A percentile compares a stretch with the other conserved stretches of the same genome.
These are phyloP conservation scores for Petrocephalus microphthalmus DNA, from an alignment of 2,113 vertebrate genomes.

Conservation along the genomic window DNA sequence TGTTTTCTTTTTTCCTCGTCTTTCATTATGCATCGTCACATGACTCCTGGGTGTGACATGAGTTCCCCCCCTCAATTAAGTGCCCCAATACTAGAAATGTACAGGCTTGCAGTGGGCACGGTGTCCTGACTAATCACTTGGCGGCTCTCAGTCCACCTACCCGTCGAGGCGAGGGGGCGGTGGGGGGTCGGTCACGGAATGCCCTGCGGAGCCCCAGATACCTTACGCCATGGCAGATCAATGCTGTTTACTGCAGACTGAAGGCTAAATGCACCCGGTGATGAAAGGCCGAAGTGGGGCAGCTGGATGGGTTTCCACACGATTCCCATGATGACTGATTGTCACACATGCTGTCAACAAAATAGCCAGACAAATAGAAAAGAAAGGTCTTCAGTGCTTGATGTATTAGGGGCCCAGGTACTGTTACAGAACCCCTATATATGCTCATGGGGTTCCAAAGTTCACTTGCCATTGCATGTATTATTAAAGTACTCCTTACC, in stretches of 20 bases:
- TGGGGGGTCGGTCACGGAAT: background rate
- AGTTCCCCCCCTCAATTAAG: background rate
- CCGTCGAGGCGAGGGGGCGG: background rate
- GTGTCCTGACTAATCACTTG: background rate
- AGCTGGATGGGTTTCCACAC: background rate
- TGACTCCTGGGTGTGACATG: too few species aligned
- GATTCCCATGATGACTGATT: background rate
- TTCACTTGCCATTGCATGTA: background rate
- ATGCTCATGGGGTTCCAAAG: background rate
- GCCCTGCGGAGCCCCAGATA: background rate
- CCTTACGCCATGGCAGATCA: background rate
- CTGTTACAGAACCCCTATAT: background rate
- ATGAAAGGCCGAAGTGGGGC: background rate
- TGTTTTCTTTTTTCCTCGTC: background rate
- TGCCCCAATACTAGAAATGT: background rate
- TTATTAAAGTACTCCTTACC: background rate
- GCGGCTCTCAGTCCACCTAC: background rate
- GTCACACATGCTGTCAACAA: background rate
- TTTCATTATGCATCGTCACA: background rate
- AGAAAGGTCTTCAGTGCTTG: background rate
- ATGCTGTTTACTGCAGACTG: conserved; percentile 4
- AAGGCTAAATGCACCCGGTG: background rate
- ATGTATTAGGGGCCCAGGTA: background rate
- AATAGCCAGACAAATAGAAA: background rate
- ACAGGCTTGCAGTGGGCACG: background rate